Percentiles rank a stretch among this genome's conserved stretches.
These are phyloP conservation scores for Ginglymostoma cirratum DNA, from an alignment of 2,113 vertebrate species.

Conservation along the genomic window DNA sequence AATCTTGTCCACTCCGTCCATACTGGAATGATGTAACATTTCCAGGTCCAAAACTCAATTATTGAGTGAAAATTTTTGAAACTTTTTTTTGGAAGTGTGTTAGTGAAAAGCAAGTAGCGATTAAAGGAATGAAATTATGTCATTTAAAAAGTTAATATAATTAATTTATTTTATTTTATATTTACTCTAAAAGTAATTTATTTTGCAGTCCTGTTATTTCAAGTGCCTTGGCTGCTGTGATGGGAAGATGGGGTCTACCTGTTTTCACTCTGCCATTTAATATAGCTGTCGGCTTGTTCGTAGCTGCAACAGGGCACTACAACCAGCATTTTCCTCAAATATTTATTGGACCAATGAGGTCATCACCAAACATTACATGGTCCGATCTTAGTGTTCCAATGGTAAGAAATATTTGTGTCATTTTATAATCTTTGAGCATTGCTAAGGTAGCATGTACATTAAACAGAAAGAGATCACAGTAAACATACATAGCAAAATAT, in stretches of 20 bases:
- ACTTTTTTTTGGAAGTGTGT: neutral
- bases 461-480: neutral
- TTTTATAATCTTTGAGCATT: neutral
- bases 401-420: conserved; percentile 56
- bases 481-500: neutral
- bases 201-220: conserved; percentile 74
- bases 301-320: conserved; percentile 79
- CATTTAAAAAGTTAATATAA: neutral
- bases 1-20: too few species aligned
- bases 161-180: neutral
- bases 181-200: conserved; percentile 1
- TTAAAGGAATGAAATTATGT: neutral
- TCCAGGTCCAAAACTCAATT: too few species aligned
- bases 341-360: conserved; percentile 57
- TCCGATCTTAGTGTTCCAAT: conserved; percentile 59
- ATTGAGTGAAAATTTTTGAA: too few species aligned
- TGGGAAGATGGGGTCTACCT: conserved; percentile 86
- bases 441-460: neutral
- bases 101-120: neutral
- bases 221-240: conserved; percentile 73
- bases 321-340: conserved; percentile 72
- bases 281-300: conserved; percentile 75
- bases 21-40: too few species aligned
- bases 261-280: conserved; percentile 92
- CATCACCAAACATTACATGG: conserved; percentile 77